phyloP scores from a whole-genome alignment of 1,140 invertebrate genomes.

The Apocrypta bakeri region DNA sequence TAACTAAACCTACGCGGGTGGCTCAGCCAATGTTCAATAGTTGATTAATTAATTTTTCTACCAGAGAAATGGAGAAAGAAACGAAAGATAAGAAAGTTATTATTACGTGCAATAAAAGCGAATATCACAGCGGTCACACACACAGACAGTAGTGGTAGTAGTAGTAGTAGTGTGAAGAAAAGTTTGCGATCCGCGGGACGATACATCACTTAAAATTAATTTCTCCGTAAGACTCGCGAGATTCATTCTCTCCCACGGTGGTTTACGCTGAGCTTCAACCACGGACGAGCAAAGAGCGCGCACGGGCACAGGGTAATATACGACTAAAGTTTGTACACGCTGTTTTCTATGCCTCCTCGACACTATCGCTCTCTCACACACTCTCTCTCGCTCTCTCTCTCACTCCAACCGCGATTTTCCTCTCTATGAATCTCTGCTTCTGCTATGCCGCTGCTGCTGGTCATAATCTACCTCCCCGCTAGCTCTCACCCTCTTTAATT shows the following conservation, averaged over 20 bases:
- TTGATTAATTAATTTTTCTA: no score
- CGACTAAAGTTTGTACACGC: slow-evolving; percentile 41
- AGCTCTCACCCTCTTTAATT: slow-evolving; percentile 45
- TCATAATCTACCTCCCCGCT: slow-evolving; percentile 40
- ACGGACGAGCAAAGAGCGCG: not conserved
- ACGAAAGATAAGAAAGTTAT: no score
- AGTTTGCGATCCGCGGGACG: slow-evolving; percentile 1
- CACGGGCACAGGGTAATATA: slow-evolving; percentile 41
- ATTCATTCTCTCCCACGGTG: not conserved
- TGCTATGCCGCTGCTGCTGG: not conserved
- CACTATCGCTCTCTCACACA: not conserved
- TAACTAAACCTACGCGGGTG: no score
- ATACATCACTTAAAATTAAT: slow-evolving; percentile 27
- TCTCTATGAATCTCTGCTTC: slow-evolving; percentile 45
- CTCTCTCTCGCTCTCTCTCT: not conserved
- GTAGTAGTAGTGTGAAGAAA: not conserved
- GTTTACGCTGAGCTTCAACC: not conserved
- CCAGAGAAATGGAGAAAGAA: no score
- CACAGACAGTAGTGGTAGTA: not conserved
- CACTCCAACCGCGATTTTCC: slow-evolving; percentile 41
- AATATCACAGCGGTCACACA: not conserved
- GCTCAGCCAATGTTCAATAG: no score
- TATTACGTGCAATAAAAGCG: no score
- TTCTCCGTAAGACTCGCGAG: not conserved
- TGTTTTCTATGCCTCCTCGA: slow-evolving; percentile 33